A percentile compares a stretch with the other conserved stretches of the same genome.
Evolutionary conservation across 2,113 vertebrate species (phyloP).

Genomic region (Thalassarche chlororhynchos): DNA sequence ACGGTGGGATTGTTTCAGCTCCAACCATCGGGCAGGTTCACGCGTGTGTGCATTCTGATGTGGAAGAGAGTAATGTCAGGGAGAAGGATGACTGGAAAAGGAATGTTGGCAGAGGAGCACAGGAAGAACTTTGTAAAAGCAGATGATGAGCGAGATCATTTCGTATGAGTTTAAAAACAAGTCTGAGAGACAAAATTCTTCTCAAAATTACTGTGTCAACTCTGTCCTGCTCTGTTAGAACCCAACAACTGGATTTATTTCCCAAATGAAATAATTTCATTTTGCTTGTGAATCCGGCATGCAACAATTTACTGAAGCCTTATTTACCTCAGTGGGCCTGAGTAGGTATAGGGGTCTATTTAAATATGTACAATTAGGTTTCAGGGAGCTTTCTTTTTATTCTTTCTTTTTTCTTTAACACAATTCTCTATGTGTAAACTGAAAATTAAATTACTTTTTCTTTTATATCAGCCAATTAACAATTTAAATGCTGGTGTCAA

Average conservation of each 20-base stretch:
- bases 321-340: neutral
- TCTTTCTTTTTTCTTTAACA: neutral
- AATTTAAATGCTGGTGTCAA: neutral
- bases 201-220: neutral
- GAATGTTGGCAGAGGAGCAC: neutral
- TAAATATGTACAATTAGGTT: neutral
- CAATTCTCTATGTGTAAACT: neutral
- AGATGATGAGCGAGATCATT: neutral
- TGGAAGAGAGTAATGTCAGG: neutral
- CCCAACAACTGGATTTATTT: neutral
- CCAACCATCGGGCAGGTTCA: neutral
- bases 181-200: neutral
- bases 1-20: neutral
- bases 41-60: rapidly evolving
- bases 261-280: neutral
- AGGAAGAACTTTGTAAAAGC: neutral
- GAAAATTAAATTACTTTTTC: neutral
- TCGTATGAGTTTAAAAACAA: neutral
- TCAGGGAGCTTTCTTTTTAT: neutral
- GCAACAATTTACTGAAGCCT: neutral
- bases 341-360: neutral
- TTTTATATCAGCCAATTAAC: neutral
- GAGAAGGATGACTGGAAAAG: neutral
- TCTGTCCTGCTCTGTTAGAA: neutral
- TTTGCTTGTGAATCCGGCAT: neutral